Base-by-base conservation (phyloP, 2,888 invertebrate genomes). In the Parochlus steinenii region DNA sequence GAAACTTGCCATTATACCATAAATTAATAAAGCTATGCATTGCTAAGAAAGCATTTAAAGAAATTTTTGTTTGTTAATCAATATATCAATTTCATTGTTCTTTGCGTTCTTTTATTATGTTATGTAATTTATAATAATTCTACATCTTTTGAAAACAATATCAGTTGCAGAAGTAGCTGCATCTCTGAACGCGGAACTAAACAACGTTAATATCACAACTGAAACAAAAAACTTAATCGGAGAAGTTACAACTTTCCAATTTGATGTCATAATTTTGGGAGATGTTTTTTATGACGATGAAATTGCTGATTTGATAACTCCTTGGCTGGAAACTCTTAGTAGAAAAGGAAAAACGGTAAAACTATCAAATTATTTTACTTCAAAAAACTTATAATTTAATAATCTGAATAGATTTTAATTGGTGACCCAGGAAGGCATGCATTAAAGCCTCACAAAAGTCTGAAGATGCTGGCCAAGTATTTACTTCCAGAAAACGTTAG, bases 271-370 rank as follows among this genome's bases (percentile, higher is more conserved):
- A 40, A 51, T 77, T n/a, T 55, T 77, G 23, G 77, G 77, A 1
- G 77, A 77, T 48, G 67, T 77, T 63, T 70, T 77, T 44, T 77
- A 77, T 48, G 73, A 76, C 47, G 62, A 65, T 39, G 62, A 65
- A 31, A 67, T 72, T 40, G 64, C 67, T 0, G 55, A 50, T 5
- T 32, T 46, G n/a, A 48, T 73, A 22, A 62, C 69, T 39, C 49
- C 57, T 1, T 74, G 74, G 73, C 51, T 74, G 1, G 45, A 49
- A 12, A 43, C 42, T 3, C 44, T 67, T 16, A 48, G 46, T 8
- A 40, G 33, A 1, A 37, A 48, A 5, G 59, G 59, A 0, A 63
- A 61, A 50, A 53, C 44, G 39, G 63, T 60, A 37, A 49, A 53
- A 46, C 14, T 24, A 10, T 32, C 14, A n/a, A 37, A 36, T 18